phyloP scores from a whole-genome alignment of 2,888 invertebrate genomes.

The Hymenopus coronatus region DNA sequence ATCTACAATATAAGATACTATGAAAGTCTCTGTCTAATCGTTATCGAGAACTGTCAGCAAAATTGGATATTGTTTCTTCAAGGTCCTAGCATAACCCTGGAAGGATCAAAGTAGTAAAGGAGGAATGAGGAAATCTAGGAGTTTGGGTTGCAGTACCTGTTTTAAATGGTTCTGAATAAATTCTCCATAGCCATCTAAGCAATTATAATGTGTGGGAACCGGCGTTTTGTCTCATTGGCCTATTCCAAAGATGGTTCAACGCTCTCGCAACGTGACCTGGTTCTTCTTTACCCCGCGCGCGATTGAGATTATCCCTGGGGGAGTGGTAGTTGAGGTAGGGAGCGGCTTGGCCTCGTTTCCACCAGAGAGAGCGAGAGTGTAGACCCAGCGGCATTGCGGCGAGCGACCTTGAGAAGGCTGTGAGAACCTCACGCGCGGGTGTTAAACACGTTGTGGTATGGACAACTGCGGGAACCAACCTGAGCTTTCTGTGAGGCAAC shows the following conservation, averaged over 20 bases:
- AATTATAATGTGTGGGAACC: too few relatives aligned
- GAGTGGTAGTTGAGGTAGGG: not conserved
- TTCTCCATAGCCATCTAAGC: too few relatives aligned
- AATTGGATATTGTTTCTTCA: too few relatives aligned
- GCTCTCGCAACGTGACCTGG: not conserved
- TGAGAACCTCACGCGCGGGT: not conserved
- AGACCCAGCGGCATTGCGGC: not conserved
- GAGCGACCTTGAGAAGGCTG: too few relatives aligned
- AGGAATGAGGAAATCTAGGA: too few relatives aligned
- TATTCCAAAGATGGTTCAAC: not conserved
- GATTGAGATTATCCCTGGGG: not conserved
- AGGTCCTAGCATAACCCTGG: too few relatives aligned
- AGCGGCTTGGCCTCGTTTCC: not conserved
- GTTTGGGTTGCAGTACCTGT: too few relatives aligned
- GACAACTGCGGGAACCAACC: not conserved
- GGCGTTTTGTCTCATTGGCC: not conserved
- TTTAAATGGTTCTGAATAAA: too few relatives aligned
- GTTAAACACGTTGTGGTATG: not conserved
- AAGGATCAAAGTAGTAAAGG: too few relatives aligned
- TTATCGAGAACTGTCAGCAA: too few relatives aligned
- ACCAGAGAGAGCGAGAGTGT: not conserved
- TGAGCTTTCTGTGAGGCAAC: not conserved
- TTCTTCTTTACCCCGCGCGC: not conserved
- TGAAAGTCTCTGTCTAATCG: too few relatives aligned
- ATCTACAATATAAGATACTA: too few relatives aligned